These are phyloP conservation scores for Spizaetus ornatus DNA, from an alignment of 2,113 vertebrate species.

Conservation along the genomic window DNA sequence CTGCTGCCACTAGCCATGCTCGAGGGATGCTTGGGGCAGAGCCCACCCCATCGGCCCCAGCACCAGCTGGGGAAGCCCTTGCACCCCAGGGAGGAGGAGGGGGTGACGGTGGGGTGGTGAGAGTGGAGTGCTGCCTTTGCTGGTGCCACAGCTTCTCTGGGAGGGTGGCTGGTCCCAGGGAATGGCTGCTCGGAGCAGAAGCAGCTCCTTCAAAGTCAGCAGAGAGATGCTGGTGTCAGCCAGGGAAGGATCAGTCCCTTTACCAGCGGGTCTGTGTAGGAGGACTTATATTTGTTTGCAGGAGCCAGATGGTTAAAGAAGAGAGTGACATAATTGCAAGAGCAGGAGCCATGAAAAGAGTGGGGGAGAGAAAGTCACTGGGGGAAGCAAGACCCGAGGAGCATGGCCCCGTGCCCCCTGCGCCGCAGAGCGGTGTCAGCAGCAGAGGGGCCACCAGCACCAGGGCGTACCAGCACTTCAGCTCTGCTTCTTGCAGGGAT, in stretches of 20 bases:
- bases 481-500: not conserved
- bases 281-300: slow-evolving; percentile 52
- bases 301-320: slow-evolving; percentile 55
- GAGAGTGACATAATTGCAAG: slow-evolving; percentile 25
- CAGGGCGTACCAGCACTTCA: not conserved
- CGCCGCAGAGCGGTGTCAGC: not conserved
- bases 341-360: not conserved
- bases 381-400: not conserved
- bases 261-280: slow-evolving; percentile 37
- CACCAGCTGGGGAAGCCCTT: not conserved
- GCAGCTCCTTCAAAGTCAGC: accelerated
- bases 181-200: not conserved
- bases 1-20: accelerated
- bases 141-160: not conserved
- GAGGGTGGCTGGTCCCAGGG: not conserved
- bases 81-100: accelerated
- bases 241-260: slow-evolving; percentile 24
- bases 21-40: accelerated
- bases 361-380: not conserved
- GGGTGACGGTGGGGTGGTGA: accelerated
- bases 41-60: not conserved
- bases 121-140: not conserved
- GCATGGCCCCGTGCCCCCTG: accelerated
- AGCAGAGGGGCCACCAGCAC: no score
- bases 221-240: not conserved